Conservation (phyloP, 2,888 invertebrate species). For the Ectemnius continuus region DNA sequence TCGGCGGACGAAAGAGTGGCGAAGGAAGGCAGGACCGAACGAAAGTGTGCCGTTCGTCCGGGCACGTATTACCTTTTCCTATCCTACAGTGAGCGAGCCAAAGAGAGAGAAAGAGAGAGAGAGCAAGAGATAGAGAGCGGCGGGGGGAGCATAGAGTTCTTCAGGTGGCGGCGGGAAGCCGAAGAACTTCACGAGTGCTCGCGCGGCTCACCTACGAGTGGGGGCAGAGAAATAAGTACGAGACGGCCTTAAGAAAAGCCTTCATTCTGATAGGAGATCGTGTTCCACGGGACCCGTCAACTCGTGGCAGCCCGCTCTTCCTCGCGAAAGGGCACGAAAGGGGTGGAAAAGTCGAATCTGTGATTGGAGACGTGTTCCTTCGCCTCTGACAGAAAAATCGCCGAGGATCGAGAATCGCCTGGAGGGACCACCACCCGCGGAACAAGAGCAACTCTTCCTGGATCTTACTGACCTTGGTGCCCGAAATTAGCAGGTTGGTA, state of each 20-base stretch:
- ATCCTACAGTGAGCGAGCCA: slow-evolving; percentile 17
- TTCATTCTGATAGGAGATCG: slow-evolving; percentile 75
- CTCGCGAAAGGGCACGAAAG: neutral
- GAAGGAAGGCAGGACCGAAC: slow-evolving; percentile 32
- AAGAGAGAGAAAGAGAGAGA: no score
- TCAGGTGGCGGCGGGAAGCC: slow-evolving; percentile 33
- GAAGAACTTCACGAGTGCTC: slow-evolving; percentile 42
- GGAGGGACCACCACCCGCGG: no score
- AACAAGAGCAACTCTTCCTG: no score
- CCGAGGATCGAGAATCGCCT: no score
- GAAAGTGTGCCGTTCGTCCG: slow-evolving; percentile 60
- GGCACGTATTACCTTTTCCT: slow-evolving; percentile 51
- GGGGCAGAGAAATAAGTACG: slow-evolving; percentile 75
- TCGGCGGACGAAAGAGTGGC: slow-evolving; percentile 30
- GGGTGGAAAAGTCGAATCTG: no score
- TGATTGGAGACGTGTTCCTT: no score
- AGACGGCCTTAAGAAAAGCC: slow-evolving; percentile 75
- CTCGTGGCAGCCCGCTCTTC: slow-evolving; percentile 21
- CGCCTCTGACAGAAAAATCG: no score
- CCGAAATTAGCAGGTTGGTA: no score
- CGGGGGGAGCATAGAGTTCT: slow-evolving; percentile 51
- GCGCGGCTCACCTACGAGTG: slow-evolving; percentile 57
- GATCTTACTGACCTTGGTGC: no score
- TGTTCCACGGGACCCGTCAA: slow-evolving; percentile 59
- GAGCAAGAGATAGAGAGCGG: neutral